A percentile compares a stretch with the other conserved stretches of the same genome.
phyloP scores from a whole-genome alignment of 2,113 vertebrate species.

The Cynocephalus volans region DNA sequence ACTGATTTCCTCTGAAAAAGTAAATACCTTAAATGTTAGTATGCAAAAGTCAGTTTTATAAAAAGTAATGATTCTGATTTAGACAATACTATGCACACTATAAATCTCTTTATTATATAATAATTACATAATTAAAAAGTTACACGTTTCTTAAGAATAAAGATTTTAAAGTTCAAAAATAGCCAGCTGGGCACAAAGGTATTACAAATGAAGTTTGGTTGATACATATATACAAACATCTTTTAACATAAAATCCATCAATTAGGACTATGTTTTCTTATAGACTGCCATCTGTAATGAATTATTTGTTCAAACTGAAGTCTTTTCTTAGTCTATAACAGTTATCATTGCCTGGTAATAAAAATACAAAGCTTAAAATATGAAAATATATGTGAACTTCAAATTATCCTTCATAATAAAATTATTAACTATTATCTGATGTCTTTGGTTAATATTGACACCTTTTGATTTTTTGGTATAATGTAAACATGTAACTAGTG shows the following conservation, averaged over 20 bases:
- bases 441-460: constrained; percentile 41
- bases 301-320: constrained; percentile 42
- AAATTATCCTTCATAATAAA: background rate
- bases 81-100: background rate
- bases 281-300: background rate
- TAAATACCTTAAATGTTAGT: background rate
- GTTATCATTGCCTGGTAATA: background rate
- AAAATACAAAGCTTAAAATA: background rate
- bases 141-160: constrained; percentile 32
- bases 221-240: background rate
- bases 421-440: background rate
- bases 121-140: background rate
- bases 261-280: background rate
- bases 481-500: background rate
- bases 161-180: constrained; percentile 26
- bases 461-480: background rate
- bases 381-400: background rate
- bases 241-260: constrained; percentile 48
- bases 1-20: background rate
- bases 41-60: background rate
- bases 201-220: background rate
- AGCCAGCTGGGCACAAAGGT: background rate
- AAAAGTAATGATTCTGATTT: constrained; percentile 1
- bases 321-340: background rate
- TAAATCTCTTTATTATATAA: background rate